Evolutionary conservation across 1,140 invertebrate genomes (phyloP).

Genomic region (Zeugodacus cucurbitae): DNA sequence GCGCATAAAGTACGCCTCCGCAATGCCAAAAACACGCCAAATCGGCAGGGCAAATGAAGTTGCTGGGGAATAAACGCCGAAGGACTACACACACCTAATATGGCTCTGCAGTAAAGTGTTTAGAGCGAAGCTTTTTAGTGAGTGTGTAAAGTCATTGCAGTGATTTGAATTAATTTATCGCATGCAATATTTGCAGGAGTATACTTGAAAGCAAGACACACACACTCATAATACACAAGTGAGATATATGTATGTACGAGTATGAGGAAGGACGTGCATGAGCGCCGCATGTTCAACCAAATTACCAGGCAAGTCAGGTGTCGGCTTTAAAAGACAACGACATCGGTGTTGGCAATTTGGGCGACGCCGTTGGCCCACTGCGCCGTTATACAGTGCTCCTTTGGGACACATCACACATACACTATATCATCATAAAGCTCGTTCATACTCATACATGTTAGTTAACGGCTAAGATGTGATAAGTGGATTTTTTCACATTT

Average conservation of each 20-base stretch:
- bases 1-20: not conserved
- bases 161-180: conserved; percentile 1
- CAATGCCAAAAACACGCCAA: not conserved
- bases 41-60: not conserved
- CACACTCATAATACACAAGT: not conserved
- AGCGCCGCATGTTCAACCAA: not conserved
- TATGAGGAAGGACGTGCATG: too few relatives aligned
- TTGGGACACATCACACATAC: not conserved
- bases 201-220: not conserved
- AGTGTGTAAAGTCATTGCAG: not conserved
- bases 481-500: not conserved
- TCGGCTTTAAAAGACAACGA: not conserved
- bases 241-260: too few relatives aligned
- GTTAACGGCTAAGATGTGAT: not conserved
- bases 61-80: not conserved
- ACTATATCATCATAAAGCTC: too few relatives aligned
- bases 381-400: not conserved
- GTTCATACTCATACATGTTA: not conserved
- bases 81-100: not conserved
- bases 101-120: not conserved
- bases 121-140: not conserved
- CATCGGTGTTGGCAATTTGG: not conserved
- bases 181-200: not conserved
- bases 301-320: not conserved
- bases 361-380: not conserved